These are phyloP conservation scores for Cebus imitator DNA, from an alignment of 2,113 vertebrate species.

Conservation along the genomic window DNA sequence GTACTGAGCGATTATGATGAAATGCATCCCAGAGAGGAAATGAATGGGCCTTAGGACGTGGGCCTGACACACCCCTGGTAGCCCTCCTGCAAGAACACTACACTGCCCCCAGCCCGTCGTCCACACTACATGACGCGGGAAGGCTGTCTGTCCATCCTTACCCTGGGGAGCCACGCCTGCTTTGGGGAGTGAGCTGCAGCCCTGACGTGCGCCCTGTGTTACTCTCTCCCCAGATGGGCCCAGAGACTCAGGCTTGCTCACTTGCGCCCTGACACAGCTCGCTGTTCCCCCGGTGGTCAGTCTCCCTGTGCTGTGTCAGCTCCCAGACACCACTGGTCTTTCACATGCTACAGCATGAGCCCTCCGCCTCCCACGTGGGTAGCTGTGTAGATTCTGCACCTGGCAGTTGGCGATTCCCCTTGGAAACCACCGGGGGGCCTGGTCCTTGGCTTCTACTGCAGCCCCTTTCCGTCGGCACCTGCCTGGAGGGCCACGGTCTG, in stretches of 20 bases:
- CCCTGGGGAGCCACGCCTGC: not conserved
- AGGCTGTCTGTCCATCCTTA: not conserved
- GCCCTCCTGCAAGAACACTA: not conserved
- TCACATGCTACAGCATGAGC: fast-evolving
- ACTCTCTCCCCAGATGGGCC: fast-evolving
- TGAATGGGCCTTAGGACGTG: not conserved
- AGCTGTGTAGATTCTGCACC: not conserved
- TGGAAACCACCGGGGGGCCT: fast-evolving
- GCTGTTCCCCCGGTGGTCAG: fast-evolving
- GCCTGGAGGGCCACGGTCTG: fast-evolving
- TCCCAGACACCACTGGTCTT: not conserved
- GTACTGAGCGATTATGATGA: not conserved
- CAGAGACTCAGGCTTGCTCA: fast-evolving
- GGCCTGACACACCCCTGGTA: not conserved
- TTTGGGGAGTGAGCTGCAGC: fast-evolving
- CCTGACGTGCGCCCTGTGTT: fast-evolving
- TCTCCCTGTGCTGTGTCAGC: fast-evolving
- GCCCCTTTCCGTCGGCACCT: not conserved
- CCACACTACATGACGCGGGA: not conserved
- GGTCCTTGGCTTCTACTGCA: not conserved
- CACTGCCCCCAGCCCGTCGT: fast-evolving
- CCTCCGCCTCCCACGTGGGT: fast-evolving
- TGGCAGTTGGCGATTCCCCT: fast-evolving
- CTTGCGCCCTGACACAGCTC: not conserved
- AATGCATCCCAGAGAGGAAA: not conserved